A percentile compares a stretch with the other conserved stretches of the same genome.
phyloP scores from a whole-genome alignment of 2,113 vertebrate genomes.

The Diadophis punctatus region DNA sequence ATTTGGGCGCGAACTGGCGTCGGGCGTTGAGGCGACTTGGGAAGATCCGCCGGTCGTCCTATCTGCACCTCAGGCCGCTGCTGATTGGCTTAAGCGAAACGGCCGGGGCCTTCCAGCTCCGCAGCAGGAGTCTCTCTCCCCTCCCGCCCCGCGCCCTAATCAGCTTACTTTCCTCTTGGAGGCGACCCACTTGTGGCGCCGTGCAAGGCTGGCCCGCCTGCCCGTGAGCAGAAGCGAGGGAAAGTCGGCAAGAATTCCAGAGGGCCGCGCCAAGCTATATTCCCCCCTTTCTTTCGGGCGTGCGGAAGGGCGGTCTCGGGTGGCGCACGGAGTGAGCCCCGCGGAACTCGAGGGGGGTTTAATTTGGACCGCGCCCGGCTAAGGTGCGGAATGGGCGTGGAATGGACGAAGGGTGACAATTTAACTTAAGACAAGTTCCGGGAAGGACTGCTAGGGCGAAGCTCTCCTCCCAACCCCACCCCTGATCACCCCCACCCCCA shows the following conservation, averaged over 20 bases:
- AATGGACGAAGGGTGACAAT: background rate
- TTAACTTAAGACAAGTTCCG: background rate
- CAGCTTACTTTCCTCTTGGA: slow-evolving; percentile 28
- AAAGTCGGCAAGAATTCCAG: background rate
- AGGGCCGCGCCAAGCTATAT: background rate
- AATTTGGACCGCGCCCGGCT: background rate
- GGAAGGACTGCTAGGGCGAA: background rate
- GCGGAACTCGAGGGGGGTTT: background rate
- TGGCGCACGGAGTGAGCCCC: background rate
- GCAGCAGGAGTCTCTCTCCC: too few relatives aligned
- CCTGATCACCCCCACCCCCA: background rate
- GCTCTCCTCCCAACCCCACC: too few relatives aligned
- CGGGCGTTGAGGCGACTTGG: background rate
- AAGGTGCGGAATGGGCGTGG: too few relatives aligned
- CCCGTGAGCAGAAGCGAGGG: background rate
- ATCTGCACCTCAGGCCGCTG: background rate
- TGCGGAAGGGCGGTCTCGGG: background rate
- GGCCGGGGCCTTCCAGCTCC: background rate
- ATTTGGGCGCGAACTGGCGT: background rate
- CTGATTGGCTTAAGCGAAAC: background rate
- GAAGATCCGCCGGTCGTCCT: background rate
- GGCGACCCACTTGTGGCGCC: slow-evolving; percentile 28
- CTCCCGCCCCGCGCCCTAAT: background rate
- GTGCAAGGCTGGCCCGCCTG: background rate
- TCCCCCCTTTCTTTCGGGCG: background rate